phyloP scores from a whole-genome alignment of 2,797 vertebrate species.

The Darevskia nairensis region DNA sequence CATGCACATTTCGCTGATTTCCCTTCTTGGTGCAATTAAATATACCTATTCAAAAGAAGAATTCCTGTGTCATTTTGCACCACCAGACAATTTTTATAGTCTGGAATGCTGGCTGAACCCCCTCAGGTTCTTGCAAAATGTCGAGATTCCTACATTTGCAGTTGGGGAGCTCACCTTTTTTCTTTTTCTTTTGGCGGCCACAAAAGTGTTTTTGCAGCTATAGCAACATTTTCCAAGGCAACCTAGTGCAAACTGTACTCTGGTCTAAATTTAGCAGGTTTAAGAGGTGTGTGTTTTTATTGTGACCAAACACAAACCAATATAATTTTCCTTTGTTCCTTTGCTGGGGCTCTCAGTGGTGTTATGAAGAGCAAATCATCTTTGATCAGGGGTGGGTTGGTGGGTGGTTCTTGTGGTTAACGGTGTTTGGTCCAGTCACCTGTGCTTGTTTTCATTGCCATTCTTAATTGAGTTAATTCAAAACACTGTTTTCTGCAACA shows the following conservation, averaged over 20 bases:
- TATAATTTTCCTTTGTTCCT: slow-evolving; percentile 26
- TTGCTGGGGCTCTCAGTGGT: not conserved
- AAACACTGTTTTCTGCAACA: not conserved
- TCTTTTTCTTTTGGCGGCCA: slow-evolving; percentile 59
- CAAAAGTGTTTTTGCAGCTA: slow-evolving; percentile 79
- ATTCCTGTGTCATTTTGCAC: slow-evolving; percentile 8
- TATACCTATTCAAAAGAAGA: slow-evolving; percentile 28
- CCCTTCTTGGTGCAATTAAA: slow-evolving; percentile 15
- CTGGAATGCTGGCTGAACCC: slow-evolving; percentile 18
- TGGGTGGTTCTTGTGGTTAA: slow-evolving; percentile 15
- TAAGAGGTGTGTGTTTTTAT: slow-evolving; percentile 74
- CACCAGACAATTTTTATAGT: slow-evolving; percentile 14
- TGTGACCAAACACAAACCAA: slow-evolving; percentile 66
- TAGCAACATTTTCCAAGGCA: slow-evolving; percentile 84
- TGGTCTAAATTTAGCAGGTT: slow-evolving; percentile 78
- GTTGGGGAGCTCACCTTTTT: slow-evolving; percentile 73
- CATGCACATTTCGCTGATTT: slow-evolving; percentile 36
- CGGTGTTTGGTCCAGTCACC: not conserved
- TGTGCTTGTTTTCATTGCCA: not conserved
- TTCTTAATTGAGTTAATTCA: slow-evolving; percentile 2
- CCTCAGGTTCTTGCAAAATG: slow-evolving; percentile 34
- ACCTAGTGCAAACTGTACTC: slow-evolving; percentile 73
- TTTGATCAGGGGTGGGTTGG: slow-evolving; percentile 19
- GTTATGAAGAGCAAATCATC: slow-evolving; percentile 47
- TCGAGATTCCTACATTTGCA: slow-evolving; percentile 51